Evolutionary conservation across 2,888 invertebrate genomes (phyloP).

Genomic region (Meiosimyza decipiens): DNA sequence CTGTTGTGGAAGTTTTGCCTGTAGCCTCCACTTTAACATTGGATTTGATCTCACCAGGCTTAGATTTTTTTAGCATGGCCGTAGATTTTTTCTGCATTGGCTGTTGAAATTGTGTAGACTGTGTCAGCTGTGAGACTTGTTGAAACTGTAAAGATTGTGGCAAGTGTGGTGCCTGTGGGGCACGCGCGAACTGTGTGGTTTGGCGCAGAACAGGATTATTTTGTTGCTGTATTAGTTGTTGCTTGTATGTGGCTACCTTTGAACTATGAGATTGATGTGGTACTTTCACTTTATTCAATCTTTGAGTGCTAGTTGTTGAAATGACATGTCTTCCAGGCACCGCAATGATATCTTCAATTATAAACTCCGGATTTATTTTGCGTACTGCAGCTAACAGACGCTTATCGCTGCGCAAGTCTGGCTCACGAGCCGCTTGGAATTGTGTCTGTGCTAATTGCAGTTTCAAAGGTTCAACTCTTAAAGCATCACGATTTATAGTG

Average conservation of each 20-base stretch:
- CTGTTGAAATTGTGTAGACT: constrained; percentile 5
- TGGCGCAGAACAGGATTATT: neutral
- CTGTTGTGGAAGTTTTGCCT: constrained; percentile 59
- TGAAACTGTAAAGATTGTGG: neutral
- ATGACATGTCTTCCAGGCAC: constrained; percentile 58
- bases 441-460: constrained; percentile 41
- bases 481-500: constrained; percentile 39
- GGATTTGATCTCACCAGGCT: constrained; percentile 8
- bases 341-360: constrained; percentile 60
- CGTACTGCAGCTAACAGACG: constrained; percentile 57
- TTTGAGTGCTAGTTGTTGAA: constrained; percentile 39
- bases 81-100: constrained; percentile 45
- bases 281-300: neutral
- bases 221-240: neutral
- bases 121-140: constrained; percentile 37
- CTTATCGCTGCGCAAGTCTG: constrained; percentile 53
- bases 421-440: neutral
- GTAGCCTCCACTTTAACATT: constrained; percentile 60
- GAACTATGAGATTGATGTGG: neutral
- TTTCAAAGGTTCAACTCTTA: constrained; percentile 42
- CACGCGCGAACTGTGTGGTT: too few relatives aligned
- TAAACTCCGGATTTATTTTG: constrained; percentile 59
- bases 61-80: constrained; percentile 43
- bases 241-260: constrained; percentile 12
- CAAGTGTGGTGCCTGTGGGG: too few relatives aligned